Percentiles rank a stretch among this genome's conserved stretches.
phyloP scores from a whole-genome alignment of 2,888 invertebrate genomes.

The Germaria angustata region DNA sequence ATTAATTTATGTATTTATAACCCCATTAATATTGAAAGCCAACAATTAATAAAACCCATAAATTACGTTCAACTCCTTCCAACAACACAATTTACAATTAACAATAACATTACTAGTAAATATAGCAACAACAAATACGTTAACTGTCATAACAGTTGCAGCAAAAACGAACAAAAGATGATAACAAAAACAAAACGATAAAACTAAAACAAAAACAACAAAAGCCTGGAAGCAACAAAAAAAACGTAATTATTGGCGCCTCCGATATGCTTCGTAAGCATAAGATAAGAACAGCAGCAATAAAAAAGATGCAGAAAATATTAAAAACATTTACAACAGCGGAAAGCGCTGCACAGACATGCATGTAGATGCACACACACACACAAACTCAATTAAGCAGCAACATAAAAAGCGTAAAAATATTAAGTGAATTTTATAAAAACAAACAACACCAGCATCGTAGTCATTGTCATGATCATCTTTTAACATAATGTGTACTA shows the following conservation, averaged over 20 bases:
- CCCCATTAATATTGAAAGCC: constrained; percentile 43
- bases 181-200: neutral
- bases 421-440: constrained; percentile 17
- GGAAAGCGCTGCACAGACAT: constrained; percentile 2
- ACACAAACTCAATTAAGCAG: neutral
- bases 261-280: constrained; percentile 67
- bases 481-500: neutral
- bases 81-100: constrained; percentile 19
- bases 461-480: neutral
- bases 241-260: constrained; percentile 68
- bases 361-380: neutral
- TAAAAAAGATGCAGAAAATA: constrained; percentile 33
- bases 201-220: constrained; percentile 9
- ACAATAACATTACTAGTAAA: constrained; percentile 21
- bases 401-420: constrained; percentile 12
- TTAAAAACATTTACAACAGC: constrained; percentile 10
- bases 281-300: constrained; percentile 24
- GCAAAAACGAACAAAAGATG: constrained; percentile 9
- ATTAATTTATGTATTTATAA: constrained; percentile 58
- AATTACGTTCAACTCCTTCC: constrained; percentile 46
- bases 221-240: constrained; percentile 4
- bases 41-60: constrained; percentile 61
- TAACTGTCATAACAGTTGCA: constrained; percentile 2
- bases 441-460: neutral
- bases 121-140: constrained; percentile 17